Evolutionary conservation across 2,113 vertebrate genomes (phyloP), one percentile per base, ranked within the genome.

Genomic region (Pygoscelis antarcticus): DNA sequence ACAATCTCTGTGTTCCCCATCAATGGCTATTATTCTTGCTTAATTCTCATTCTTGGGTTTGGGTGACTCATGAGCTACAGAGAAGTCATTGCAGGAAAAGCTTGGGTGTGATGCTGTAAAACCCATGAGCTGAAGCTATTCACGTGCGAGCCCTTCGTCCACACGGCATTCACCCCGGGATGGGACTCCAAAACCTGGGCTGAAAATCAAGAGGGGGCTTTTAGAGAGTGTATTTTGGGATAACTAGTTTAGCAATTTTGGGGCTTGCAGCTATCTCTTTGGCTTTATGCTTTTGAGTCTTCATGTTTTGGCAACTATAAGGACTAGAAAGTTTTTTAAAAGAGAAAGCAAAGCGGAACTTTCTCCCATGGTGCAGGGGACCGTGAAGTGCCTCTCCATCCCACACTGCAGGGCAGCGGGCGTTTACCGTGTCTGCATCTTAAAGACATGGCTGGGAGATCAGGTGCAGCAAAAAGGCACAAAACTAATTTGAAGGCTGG

Each of bases 101-200:
- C 18, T 78, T 76, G 74, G 51, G 32, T 26, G 54, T 9, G 81
- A 84, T 40, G 61, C 52, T 75, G 40, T 25, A 71, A 88, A 90
- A 72, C 22, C n/a, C 75, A 47, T 1, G 4, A 72, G 46, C 26
- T 60, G 32, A 89, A 60, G 13, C 49, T 21, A 11, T 12, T 34
- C 38, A 18, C 0, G 0, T 51, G 36, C 0, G 1, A 88, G 30
- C 10, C 34, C 77, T 47, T 18, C 4, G 0, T 27, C 30, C 30
- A 1, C 13, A 10, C 6, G 27, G 14, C 27, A 14, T 4, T 66
- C 13, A 3, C 18, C 10, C 20, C 1, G 0, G 25, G 23, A 12
- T 46, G 16, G 34, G 44, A 68, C 16, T 29, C 71, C 49, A 40
- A 77, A 87, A 44, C 18, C 23, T 25, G 34, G 29, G n/a, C 40